Conservation (phyloP, 2,888 invertebrate genomes). For the Pyrocoelia pectoralis region DNA sequence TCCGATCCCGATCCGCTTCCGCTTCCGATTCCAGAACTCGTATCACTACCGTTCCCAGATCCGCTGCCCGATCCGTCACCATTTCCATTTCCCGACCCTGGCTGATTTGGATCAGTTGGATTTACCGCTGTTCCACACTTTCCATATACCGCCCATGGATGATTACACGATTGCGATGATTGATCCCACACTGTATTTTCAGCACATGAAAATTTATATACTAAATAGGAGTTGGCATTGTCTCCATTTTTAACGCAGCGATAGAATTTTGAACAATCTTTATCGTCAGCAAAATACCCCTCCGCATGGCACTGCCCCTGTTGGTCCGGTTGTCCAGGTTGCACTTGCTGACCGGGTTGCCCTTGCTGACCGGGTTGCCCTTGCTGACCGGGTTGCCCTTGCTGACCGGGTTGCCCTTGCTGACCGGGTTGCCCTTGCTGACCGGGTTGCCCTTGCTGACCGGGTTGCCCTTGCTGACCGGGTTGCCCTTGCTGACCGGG, state of each 20-base stretch:
- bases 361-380: conserved; percentile 33
- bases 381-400: neutral
- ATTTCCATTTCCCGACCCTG: neutral
- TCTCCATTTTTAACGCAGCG: conserved; percentile 74
- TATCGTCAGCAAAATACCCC: conserved; percentile 70
- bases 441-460: neutral
- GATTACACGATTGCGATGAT: conserved; percentile 22
- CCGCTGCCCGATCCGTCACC: neutral
- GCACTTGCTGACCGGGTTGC: conserved; percentile 18
- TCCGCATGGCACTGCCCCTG: conserved; percentile 13
- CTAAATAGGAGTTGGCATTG: conserved; percentile 64
- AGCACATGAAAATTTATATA: conserved; percentile 77
- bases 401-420: conserved; percentile 16
- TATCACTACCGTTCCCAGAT: neutral
- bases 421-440: conserved; percentile 15
- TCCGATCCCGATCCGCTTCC: no score
- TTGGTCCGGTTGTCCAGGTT: conserved; percentile 21
- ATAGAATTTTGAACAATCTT: conserved; percentile 78
- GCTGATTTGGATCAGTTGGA: conserved; percentile 11
- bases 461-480: conserved; percentile 12
- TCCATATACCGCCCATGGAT: conserved; percentile 37
- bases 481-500: conserved; percentile 15
- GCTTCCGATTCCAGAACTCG: no score
- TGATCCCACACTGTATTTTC: conserved; percentile 51
- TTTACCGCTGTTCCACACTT: conserved; percentile 7